Base-by-base conservation (phyloP, 37 sponge, comb jelly and placozoan species). In the Aplysina aerophoba region DNA sequence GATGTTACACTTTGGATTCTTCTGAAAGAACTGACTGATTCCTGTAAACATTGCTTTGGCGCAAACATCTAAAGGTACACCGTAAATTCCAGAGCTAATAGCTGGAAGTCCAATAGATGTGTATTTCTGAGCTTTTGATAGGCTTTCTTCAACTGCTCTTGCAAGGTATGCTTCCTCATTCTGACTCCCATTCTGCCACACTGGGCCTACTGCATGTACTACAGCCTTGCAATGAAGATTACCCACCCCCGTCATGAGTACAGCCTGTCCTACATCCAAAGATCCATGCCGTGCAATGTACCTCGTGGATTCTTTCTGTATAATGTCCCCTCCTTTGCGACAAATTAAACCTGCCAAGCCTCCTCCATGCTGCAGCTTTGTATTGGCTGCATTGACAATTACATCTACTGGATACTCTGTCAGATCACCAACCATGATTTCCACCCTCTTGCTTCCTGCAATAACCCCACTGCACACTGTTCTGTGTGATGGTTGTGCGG, bases 301-400 rank as follows among this genome's bases (percentile, higher is more conserved):
- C 20, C 58, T 41, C 21, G 24, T 39, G 20, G 84, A 92, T 13
- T 85, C 89, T 30, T 79, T 58, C 66, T 88, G 87, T 39, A 92
- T 92, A 12, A 82, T 59, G 65, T 73, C 73, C 2, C 93, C 93
- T 28, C 93, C 89, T 19, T 83, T 86, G 85, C 24, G 77, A 69
- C 0, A 58, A 35, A 92, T 86, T 41, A 73, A 73, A 19, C 19
- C 50, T 33, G 93, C 93, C 17, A 92, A 75, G 28, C 93, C 93
- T 50, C 89, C 87, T 67, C 59, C 59, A 68, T 92, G 93, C 53
- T 83, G 82, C 38, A 92, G 41, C 0, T 89, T 80, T 33, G 28
- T 72, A 83, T 92, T 92, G 22, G 93, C 89, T 59, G 93, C 93
- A 88, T 92, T 92, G 15, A 92, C 93, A 41, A 92, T 86, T 0